Conservation (phyloP, 2,888 invertebrate genomes). For the Himalopsyche anomala region DNA sequence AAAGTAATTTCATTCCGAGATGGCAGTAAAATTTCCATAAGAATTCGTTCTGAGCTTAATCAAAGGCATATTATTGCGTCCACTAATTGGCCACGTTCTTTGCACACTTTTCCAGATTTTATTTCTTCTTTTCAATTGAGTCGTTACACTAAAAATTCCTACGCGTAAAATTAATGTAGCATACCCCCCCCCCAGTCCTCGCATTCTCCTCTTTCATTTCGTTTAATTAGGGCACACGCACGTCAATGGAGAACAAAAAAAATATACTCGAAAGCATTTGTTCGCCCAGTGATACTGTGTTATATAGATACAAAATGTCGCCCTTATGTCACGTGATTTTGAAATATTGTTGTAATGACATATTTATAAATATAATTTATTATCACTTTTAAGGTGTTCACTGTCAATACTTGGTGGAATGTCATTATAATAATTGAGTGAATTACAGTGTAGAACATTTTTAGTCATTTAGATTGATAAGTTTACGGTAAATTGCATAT, state of each 20-base stretch:
- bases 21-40: constrained; percentile 49
- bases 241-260: constrained; percentile 47
- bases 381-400: too few relatives aligned
- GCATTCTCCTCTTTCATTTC: constrained; percentile 51
- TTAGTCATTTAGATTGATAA: too few relatives aligned
- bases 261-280: not conserved
- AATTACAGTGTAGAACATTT: too few relatives aligned
- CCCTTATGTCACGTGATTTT: too few relatives aligned
- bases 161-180: constrained; percentile 62
- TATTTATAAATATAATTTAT: too few relatives aligned
- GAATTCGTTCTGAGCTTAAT: constrained; percentile 55
- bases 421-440: too few relatives aligned
- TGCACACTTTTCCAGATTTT: constrained; percentile 44
- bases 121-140: constrained; percentile 60
- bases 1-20: constrained; percentile 20
- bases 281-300: not conserved
- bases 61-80: constrained; percentile 60
- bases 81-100: constrained; percentile 62
- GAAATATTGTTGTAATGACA: too few relatives aligned
- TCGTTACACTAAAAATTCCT: constrained; percentile 64
- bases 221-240: constrained; percentile 63
- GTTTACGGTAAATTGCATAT: too few relatives aligned
- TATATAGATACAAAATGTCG: not conserved
- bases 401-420: too few relatives aligned
- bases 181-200: constrained; percentile 38